Base-by-base conservation (phyloP, 2,113 vertebrate species). In the Calyptommatus sinebrachiatus region DNA sequence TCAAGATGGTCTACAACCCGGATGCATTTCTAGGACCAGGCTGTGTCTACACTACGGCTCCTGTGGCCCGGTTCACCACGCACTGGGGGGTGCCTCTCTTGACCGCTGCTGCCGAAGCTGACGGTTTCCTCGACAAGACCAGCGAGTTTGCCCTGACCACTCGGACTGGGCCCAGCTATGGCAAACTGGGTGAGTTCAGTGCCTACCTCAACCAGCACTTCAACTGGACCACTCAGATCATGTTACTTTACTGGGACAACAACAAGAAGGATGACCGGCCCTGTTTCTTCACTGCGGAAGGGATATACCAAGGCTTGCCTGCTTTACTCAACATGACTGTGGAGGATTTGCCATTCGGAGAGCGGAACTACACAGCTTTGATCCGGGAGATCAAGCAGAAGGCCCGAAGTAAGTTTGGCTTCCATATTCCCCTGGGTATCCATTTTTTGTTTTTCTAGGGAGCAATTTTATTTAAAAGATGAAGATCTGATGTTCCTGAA, bases 61-160 rank as follows among this genome's bases (percentile, higher is more conserved):
- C 97, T 0, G 97, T 98, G 1, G 97, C 95, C 0, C 95, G 96
- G 0, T 97, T 97, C 89, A 95, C 97, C 0, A 92, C 93, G n/a
- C 97, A 98, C 87, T 98, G 98, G 98, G 92, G 87, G 0, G 91
- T 99, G 1, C 98, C 98, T 1, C 93, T 98, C 89, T 91, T 99
- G 18, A 99, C 98, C 0, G 98, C 97, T 0, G 98, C 97, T 0
- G 97, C 97, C 0, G 92, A 97, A 0, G 98, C 98, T 0, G 86
- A 94, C 24, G 98, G 96, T 7, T 98, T 99, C 73, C 78, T 93
- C 6, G 83, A 86, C 24, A 94, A 95, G 65, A 86, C 18, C 0
- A 84, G 84, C 0, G 86, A 93, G 5, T 97, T 92, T 87, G 90
- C 93, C 0, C 92, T 96, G 68, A 95, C 96, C 88, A 98, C 98